A percentile compares a stretch with the other conserved stretches of the same genome.
Evolutionary conservation across 53 echinoderm and acorn worm genomes (phyloP).

Genomic region (Echinometra lucunter): DNA sequence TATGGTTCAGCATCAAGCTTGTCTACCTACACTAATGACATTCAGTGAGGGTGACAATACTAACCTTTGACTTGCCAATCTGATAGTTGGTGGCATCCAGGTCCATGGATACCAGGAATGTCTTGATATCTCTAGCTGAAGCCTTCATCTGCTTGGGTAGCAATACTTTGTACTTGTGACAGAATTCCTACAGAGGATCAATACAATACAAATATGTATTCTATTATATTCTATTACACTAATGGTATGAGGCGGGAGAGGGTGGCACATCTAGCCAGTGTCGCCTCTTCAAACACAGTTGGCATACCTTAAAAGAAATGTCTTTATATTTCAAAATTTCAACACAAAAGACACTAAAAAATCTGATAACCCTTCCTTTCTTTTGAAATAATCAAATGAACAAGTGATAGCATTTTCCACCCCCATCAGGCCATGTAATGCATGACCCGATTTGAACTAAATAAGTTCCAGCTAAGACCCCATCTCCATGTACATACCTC

Average conservation of each 20-base stretch:
- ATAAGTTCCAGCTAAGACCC: too few relatives aligned
- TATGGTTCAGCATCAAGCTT: neutral
- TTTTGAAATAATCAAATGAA: too few relatives aligned
- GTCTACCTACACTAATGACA: neutral
- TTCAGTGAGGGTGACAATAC: neutral
- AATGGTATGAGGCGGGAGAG: too few relatives aligned
- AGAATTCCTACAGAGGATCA: slow-evolving; percentile 80
- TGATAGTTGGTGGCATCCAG: slow-evolving; percentile 94
- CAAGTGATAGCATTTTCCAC: too few relatives aligned
- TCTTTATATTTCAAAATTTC: too few relatives aligned
- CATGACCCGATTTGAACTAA: too few relatives aligned
- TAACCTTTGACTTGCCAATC: slow-evolving; percentile 93
- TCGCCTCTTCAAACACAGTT: too few relatives aligned
- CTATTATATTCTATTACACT: neutral
- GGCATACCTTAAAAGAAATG: too few relatives aligned
- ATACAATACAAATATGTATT: neutral
- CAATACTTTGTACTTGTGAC: slow-evolving; percentile 90
- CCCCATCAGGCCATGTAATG: too few relatives aligned
- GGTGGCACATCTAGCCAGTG: too few relatives aligned
- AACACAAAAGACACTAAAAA: too few relatives aligned
- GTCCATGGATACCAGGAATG: slow-evolving; percentile 86
- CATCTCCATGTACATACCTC: slow-evolving; percentile 86
- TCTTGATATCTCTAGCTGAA: slow-evolving; percentile 78
- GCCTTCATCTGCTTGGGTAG: slow-evolving; percentile 82
- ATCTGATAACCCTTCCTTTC: too few relatives aligned